Conservation (phyloP, 1,140 invertebrate species). For the Campoletis sonorensis region DNA sequence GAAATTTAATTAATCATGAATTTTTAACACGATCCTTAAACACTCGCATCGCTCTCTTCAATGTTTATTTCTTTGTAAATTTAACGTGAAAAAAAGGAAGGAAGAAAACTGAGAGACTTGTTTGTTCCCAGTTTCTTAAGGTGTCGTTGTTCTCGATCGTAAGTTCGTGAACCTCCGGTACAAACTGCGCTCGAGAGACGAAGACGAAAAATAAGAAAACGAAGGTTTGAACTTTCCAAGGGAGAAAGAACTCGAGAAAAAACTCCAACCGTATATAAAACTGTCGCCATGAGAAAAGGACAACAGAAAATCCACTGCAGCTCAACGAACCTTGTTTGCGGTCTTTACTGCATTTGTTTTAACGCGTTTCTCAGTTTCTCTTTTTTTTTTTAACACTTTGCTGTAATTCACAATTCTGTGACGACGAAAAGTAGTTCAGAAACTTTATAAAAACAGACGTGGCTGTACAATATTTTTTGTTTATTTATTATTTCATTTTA, state of each 20-base stretch:
- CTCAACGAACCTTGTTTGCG: conserved; percentile 57
- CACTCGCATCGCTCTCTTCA: no score
- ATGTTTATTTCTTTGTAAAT: no score
- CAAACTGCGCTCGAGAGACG: neutral
- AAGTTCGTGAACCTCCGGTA: neutral
- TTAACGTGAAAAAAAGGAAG: no score
- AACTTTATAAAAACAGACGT: no score
- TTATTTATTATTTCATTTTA: no score
- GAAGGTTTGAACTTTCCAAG: conserved; percentile 25
- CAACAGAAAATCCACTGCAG: conserved; percentile 36
- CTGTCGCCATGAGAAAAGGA: conserved; percentile 41
- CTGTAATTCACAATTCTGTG: no score
- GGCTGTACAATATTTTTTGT: no score
- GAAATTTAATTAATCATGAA: no score
- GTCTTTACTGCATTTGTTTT: conserved; percentile 61
- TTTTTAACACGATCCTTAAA: no score
- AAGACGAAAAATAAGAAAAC: conserved; percentile 9
- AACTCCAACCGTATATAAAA: conserved; percentile 48
- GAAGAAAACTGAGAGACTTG: no score
- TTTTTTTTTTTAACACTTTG: neutral
- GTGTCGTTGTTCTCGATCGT: neutral
- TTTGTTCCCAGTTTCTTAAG: neutral
- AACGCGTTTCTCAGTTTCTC: conserved; percentile 51
- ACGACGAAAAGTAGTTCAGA: no score
- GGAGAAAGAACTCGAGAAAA: conserved; percentile 4